Conservation (phyloP, 2,888 invertebrate genomes). For the Tetranychus piercei region DNA sequence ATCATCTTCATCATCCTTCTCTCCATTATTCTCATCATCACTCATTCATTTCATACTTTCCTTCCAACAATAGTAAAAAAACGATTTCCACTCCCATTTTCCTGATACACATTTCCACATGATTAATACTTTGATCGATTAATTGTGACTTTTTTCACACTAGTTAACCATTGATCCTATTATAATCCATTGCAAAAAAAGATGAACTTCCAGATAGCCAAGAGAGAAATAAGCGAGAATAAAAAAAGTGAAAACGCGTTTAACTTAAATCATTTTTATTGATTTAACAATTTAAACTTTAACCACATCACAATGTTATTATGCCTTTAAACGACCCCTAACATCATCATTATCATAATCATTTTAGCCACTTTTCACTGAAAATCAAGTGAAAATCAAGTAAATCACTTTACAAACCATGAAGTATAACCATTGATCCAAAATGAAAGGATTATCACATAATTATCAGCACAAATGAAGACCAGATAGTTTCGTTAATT, state of each 20-base stretch:
- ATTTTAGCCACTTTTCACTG: background rate
- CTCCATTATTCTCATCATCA: background rate
- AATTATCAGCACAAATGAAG: no score
- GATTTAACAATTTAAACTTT: background rate
- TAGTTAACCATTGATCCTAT: background rate
- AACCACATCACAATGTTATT: background rate
- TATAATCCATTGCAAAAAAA: background rate
- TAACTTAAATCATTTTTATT: background rate
- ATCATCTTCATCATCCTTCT: conserved; percentile 1
- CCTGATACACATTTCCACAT: background rate
- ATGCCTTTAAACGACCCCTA: no score
- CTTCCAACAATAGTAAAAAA: background rate
- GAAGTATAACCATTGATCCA: no score
- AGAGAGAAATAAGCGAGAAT: background rate
- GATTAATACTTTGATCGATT: conserved; percentile 2
- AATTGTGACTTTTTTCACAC: background rate
- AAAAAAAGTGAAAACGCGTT: background rate
- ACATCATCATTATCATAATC: background rate
- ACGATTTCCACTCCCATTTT: no score
- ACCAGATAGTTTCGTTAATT: no score
- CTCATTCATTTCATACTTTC: conserved; percentile 12
- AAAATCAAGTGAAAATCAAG: no score
- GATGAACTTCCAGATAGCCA: background rate
- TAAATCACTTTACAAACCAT: no score
- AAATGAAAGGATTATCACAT: no score